Evolutionary conservation across 1,140 invertebrate genomes (phyloP).

Genomic region (Goniozus legneri): DNA sequence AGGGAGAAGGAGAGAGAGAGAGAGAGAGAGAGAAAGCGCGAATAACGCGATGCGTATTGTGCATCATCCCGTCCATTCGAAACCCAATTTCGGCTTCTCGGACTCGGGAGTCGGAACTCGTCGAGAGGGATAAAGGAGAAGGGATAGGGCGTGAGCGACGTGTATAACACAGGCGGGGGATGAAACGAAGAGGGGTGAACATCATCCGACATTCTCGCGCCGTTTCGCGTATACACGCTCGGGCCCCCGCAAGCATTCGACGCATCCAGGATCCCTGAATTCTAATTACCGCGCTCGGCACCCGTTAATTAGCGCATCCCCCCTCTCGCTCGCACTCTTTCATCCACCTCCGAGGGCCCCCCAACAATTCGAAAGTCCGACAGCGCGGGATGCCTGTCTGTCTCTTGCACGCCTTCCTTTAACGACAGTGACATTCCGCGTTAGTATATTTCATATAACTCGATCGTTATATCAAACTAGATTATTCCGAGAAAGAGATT

Average conservation of each 20-base stretch:
- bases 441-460: too few relatives aligned
- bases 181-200: neutral
- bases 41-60: slow-evolving; percentile 7
- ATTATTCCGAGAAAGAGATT: too few relatives aligned
- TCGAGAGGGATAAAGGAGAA: too few relatives aligned
- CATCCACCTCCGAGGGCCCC: too few relatives aligned
- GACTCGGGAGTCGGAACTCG: too few relatives aligned
- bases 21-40: slow-evolving; percentile 4
- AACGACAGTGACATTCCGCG: too few relatives aligned
- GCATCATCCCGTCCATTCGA: slow-evolving; percentile 18
- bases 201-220: slow-evolving; percentile 7
- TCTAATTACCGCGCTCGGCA: slow-evolving; percentile 17
- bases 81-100: slow-evolving; percentile 25
- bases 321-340: slow-evolving; percentile 5
- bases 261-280: slow-evolving; percentile 12
- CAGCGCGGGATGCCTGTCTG: too few relatives aligned
- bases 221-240: neutral
- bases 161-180: too few relatives aligned
- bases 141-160: too few relatives aligned
- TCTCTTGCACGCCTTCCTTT: too few relatives aligned
- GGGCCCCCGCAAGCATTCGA: slow-evolving; percentile 13
- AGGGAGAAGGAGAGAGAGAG: neutral
- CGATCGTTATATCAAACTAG: too few relatives aligned
- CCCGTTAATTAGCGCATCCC: slow-evolving; percentile 17
- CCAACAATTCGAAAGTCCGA: slow-evolving; percentile 8